Conservation (phyloP, 2,888 invertebrate species). For the Tenthredo livida region DNA sequence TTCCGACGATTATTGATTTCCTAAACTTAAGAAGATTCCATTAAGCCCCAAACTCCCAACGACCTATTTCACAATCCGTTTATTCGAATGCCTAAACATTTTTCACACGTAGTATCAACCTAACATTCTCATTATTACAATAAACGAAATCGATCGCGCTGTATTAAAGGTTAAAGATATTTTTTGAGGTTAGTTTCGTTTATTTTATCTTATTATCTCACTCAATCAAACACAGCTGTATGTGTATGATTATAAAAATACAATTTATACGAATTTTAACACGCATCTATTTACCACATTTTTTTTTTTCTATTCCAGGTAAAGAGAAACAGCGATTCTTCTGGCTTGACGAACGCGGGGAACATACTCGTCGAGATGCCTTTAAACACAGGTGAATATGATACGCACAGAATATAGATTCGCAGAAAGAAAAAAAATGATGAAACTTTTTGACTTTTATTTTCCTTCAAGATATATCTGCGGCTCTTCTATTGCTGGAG, state of each 20-base stretch:
- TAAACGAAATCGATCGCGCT: neutral
- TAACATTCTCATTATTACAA: neutral
- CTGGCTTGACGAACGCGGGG: neutral
- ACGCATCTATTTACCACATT: neutral
- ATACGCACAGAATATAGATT: neutral
- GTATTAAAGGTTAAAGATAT: neutral
- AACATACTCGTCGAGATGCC: constrained; percentile 17
- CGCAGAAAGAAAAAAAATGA: neutral
- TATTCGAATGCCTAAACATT: neutral
- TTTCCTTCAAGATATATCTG: constrained; percentile 86
- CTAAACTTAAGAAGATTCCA: neutral
- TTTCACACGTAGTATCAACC: neutral
- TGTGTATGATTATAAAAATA: no score
- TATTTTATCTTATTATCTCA: neutral
- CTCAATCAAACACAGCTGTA: neutral
- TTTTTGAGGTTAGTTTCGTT: constrained; percentile 48
- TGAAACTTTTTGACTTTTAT: neutral
- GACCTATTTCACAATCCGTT: neutral
- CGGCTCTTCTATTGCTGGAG: constrained; percentile 93
- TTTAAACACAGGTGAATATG: constrained; percentile 33
- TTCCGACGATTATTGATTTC: constrained; percentile 35
- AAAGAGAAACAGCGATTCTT: neutral
- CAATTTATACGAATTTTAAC: neutral
- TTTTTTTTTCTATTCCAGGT: neutral
- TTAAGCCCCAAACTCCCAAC: neutral